phyloP scores from a whole-genome alignment of 2,113 vertebrate species.

The Nothocercus julius region DNA sequence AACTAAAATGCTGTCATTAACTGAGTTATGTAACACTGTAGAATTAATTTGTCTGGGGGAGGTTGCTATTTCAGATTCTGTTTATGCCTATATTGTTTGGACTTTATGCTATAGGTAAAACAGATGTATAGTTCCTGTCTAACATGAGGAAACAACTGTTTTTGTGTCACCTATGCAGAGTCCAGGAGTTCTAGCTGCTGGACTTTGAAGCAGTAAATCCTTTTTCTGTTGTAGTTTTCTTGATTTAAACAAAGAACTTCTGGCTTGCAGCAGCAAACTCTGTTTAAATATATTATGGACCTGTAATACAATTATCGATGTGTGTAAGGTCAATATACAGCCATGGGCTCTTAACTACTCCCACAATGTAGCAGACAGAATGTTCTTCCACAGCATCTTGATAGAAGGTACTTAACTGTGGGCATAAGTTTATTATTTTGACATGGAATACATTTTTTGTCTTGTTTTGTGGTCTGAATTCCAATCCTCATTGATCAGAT shows the following conservation, averaged over 20 bases:
- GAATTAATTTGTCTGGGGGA: neutral
- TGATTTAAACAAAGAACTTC: neutral
- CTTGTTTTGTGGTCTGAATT: neutral
- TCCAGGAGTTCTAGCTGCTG: neutral
- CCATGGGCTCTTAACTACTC: neutral
- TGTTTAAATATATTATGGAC: neutral
- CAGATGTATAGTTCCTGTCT: neutral
- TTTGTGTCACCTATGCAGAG: neutral
- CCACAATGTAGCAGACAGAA: fast-evolving
- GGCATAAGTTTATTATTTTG: neutral
- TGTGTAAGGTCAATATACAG: neutral
- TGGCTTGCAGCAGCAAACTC: neutral
- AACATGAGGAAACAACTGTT: neutral
- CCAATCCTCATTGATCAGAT: neutral
- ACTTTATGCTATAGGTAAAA: neutral
- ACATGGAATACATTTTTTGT: neutral
- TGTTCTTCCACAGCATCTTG: neutral
- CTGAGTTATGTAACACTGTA: neutral
- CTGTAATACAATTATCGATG: neutral
- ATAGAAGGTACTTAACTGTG: neutral
- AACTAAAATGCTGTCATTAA: neutral
- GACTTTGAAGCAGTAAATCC: neutral
- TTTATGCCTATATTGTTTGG: neutral
- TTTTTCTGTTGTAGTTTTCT: neutral
- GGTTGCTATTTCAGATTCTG: neutral